Percentiles rank a stretch among this genome's conserved stretches.
phyloP scores from a whole-genome alignment of 2,797 vertebrate species.

The Bucorvus abyssinicus region DNA sequence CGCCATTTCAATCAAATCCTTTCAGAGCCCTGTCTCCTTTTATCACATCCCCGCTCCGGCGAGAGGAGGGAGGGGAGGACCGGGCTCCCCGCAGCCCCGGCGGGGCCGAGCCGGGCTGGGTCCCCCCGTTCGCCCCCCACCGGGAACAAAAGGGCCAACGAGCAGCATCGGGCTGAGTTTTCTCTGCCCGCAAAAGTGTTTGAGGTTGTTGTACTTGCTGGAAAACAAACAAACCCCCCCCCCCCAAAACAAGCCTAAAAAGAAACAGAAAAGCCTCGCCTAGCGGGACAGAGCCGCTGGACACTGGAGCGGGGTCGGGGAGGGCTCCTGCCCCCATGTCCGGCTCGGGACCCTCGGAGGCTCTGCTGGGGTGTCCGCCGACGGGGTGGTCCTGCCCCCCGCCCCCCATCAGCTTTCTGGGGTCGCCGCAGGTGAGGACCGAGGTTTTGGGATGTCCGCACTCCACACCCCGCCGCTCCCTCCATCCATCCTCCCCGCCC shows the following conservation, averaged over 20 bases:
- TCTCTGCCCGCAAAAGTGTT: not conserved
- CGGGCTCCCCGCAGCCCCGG: constrained; percentile 72
- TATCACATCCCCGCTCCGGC: constrained; percentile 87
- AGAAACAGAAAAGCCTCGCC: no score
- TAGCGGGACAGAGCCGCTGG: no score
- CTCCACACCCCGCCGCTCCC: not conserved
- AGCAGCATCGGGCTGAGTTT: not conserved
- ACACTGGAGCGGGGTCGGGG: no score
- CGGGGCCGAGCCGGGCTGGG: not conserved
- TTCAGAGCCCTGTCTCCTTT: constrained; percentile 88
- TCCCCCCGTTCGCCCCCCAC: not conserved
- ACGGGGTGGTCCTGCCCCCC: not conserved
- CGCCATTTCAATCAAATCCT: constrained; percentile 98
- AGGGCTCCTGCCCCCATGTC: no score
- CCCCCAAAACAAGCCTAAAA: no score
- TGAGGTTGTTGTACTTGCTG: not conserved
- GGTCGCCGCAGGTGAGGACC: not conserved
- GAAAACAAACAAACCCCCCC: no score
- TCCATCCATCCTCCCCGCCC: not conserved
- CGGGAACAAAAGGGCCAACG: constrained; percentile 21
- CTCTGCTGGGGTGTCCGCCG: no score
- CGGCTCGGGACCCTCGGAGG: no score
- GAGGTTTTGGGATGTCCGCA: not conserved
- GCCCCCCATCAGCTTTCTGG: not conserved
- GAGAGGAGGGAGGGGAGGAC: constrained; percentile 79